Evolutionary conservation across 2,113 vertebrate species (phyloP).

Genomic region (Sardina pilchardus): DNA sequence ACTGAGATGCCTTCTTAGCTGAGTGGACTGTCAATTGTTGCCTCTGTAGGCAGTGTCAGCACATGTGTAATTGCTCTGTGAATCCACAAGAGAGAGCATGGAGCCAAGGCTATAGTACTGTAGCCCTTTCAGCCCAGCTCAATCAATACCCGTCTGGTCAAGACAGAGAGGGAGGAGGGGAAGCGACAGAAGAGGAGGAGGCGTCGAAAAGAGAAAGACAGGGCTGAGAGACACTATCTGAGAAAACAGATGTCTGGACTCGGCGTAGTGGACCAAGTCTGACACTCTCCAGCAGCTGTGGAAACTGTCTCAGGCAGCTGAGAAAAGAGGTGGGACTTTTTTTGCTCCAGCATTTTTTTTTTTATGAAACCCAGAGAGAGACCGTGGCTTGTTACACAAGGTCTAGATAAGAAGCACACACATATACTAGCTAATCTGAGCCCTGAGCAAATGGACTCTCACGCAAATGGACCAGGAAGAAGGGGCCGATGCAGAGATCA

Average conservation of each 20-base stretch:
- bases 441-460: not conserved
- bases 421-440: not conserved
- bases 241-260: constrained; percentile 4
- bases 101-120: not conserved
- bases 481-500: not conserved
- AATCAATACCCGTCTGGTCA: constrained; percentile 14
- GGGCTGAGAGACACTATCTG: not conserved
- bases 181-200: not conserved
- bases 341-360: not conserved
- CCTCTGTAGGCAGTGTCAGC: not conserved
- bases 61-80: constrained; percentile 2
- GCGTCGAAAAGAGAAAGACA: not conserved
- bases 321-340: constrained; percentile 9
- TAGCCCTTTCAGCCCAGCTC: not conserved
- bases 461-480: not conserved
- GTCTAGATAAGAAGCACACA: not conserved
- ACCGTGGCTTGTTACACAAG: not conserved
- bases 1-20: not conserved
- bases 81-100: constrained; percentile 16
- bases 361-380: not conserved
- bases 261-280: not conserved
- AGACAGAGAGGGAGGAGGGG: constrained; percentile 21
- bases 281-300: not conserved
- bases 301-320: not conserved
- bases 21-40: not conserved